Evolutionary conservation across 2,113 vertebrate species (phyloP).

Genomic region (Ammodytes marinus): DNA sequence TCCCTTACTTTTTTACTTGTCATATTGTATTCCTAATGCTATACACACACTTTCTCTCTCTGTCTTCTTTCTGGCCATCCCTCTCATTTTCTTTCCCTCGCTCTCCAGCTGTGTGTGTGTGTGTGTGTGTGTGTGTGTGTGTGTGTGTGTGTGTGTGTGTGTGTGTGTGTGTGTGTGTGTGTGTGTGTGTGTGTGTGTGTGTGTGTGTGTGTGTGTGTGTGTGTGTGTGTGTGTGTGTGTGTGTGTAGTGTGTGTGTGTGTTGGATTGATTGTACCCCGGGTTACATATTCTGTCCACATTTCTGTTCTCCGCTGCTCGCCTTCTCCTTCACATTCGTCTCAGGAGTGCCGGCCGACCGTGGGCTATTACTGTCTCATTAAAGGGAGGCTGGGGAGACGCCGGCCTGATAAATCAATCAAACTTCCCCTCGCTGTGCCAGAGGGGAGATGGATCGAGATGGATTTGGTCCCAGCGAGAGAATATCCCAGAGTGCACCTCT

Average conservation of each 20-base stretch:
- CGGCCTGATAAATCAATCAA: constrained; percentile 85
- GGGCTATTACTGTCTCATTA: constrained; percentile 86
- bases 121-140: constrained; percentile 20
- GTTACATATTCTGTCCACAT: constrained; percentile 81
- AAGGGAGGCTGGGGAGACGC: constrained; percentile 76
- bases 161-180: not conserved
- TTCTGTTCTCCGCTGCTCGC: constrained; percentile 60
- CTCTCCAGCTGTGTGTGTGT: constrained; percentile 49
- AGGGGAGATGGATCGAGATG: constrained; percentile 77
- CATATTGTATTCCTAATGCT: constrained; percentile 19
- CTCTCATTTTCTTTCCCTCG: constrained; percentile 37
- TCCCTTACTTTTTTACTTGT: constrained; percentile 2
- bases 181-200: constrained; percentile 45
- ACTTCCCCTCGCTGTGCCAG: constrained; percentile 74
- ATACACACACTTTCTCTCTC: constrained; percentile 1
- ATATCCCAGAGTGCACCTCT: constrained; percentile 75
- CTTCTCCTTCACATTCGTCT: constrained; percentile 71
- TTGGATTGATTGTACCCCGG: constrained; percentile 71
- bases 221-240: too few relatives aligned
- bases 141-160: too few relatives aligned
- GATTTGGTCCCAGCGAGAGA: constrained; percentile 75
- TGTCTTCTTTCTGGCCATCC: constrained; percentile 37
- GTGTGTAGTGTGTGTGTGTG: constrained; percentile 31
- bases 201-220: too few relatives aligned
- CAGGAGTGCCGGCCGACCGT: constrained; percentile 69